Conservation (phyloP, 2,113 vertebrate genomes). For the Addax nasomaculatus region DNA sequence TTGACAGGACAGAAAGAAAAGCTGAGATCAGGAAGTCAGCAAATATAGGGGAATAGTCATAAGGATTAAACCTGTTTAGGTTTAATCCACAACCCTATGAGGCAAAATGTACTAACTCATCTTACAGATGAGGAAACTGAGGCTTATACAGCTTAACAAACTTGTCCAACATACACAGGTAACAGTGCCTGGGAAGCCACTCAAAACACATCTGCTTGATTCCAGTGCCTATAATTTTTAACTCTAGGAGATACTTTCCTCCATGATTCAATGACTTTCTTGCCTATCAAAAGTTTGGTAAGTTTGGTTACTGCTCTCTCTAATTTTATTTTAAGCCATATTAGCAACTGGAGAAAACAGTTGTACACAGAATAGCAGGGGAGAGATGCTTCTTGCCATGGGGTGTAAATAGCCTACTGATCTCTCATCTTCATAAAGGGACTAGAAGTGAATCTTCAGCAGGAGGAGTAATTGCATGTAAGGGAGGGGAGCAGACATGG, state of each 20-base stretch:
- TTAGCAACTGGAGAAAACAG: slow-evolving; percentile 45
- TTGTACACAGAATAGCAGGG: neutral
- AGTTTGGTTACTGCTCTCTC: slow-evolving; percentile 2
- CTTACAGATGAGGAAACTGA: neutral
- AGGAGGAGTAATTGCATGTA: slow-evolving; percentile 47
- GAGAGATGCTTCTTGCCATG: slow-evolving; percentile 28
- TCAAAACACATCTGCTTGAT: neutral
- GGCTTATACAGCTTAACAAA: neutral
- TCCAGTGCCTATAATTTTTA: neutral
- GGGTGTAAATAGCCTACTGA: slow-evolving; percentile 58
- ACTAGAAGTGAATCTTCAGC: slow-evolving; percentile 50
- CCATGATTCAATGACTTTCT: neutral
- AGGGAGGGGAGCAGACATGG: slow-evolving; percentile 49
- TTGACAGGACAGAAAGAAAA: neutral
- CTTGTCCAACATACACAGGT: neutral
- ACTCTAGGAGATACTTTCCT: neutral
- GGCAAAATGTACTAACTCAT: neutral
- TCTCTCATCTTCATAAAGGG: slow-evolving; percentile 42
- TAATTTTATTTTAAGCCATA: slow-evolving; percentile 42
- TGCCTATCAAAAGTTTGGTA: slow-evolving; percentile 8
- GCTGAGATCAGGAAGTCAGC: neutral
- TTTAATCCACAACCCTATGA: neutral
- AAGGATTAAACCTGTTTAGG: neutral
- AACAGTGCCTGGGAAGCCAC: neutral
- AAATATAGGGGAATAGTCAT: neutral